Evolutionary conservation across 2,888 invertebrate species (phyloP), one percentile per base, ranked within the genome.

Genomic region (Iphiclides podalirius): DNA sequence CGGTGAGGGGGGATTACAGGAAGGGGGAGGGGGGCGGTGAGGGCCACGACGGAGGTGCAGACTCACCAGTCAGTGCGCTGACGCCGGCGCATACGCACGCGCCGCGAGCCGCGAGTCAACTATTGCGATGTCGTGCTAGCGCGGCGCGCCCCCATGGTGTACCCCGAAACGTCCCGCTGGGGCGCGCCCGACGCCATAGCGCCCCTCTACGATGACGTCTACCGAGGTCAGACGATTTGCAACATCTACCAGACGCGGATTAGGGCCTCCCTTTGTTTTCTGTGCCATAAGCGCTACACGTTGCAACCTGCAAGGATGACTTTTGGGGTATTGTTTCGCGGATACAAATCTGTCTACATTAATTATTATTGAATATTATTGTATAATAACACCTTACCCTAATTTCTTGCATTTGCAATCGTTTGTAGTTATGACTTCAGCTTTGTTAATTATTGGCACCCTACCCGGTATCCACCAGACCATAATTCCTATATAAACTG

Each of bases 191-290:
- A 91, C 75, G 89, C 91, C 64, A 90, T 91, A 86, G 89, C 91
- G 67, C 91, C 91, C 75, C 90, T 91, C 78, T 92, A 91, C 88
- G 91, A 91, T 75, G 91, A 91, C 85, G 90, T 91, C 72, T 91
- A 91, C 79, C 79, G 91, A 87, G 92, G 92, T 92, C 87, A 90
- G 90, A 82, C 77, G 75, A 74, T 70, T 73, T 65, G 65, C 68
- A 67, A 67, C 54, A n/a, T n/a, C n/a, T 65, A 64, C 64, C 64
- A 62, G 57, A 60, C 58, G 63, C 66, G 61, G 67, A 66, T 56
- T 60, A 59, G 64, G n/a, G 50, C 47, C 55, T 4, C 65, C 65
- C 64, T 63, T 64, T 68, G 61, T 67, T 49, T 12, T 69, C 66
- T 60, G 54, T 55, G 52, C 55, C 44, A 11, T 38, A 38, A 56